phyloP scores from a whole-genome alignment of 1,140 invertebrate species.

The Yoshiicerus persimilis region DNA sequence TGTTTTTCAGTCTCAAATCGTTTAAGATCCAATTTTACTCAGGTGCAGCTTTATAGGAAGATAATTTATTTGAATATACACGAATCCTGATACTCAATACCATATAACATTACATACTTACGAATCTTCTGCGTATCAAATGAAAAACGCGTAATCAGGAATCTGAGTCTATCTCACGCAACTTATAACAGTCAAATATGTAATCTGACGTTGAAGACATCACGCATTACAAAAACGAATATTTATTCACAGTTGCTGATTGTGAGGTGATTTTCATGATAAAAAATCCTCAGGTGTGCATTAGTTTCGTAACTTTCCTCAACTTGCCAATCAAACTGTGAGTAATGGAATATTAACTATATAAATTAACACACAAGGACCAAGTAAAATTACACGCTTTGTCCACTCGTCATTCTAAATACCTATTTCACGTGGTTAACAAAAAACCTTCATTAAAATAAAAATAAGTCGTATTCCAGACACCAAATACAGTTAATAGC shows the following conservation, averaged over 20 bases:
- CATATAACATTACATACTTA: not conserved
- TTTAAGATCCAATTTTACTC: not conserved
- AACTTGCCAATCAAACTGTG: not conserved
- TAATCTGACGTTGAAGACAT: not conserved
- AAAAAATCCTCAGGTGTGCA: not conserved
- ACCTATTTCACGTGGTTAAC: not conserved
- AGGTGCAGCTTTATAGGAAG: not conserved
- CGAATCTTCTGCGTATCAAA: not conserved
- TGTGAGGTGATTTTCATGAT: not conserved
- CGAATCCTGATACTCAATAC: not conserved
- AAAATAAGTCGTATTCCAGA: not conserved
- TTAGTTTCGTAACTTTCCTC: not conserved
- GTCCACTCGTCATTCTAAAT: no score
- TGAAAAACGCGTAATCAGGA: not conserved
- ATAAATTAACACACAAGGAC: not conserved
- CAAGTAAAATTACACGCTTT: not conserved
- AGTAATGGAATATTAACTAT: not conserved
- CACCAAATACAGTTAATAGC: not conserved
- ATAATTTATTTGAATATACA: not conserved
- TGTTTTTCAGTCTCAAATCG: not conserved
- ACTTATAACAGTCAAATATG: not conserved
- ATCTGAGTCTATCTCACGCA: not conserved
- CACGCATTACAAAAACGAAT: not conserved
- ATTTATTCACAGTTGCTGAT: not conserved
- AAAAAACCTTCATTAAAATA: not conserved